Percentiles rank a stretch among this genome's conserved stretches.
Evolutionary conservation across 2,888 invertebrate genomes (phyloP).

Genomic region (Ganaspis brasiliensis): DNA sequence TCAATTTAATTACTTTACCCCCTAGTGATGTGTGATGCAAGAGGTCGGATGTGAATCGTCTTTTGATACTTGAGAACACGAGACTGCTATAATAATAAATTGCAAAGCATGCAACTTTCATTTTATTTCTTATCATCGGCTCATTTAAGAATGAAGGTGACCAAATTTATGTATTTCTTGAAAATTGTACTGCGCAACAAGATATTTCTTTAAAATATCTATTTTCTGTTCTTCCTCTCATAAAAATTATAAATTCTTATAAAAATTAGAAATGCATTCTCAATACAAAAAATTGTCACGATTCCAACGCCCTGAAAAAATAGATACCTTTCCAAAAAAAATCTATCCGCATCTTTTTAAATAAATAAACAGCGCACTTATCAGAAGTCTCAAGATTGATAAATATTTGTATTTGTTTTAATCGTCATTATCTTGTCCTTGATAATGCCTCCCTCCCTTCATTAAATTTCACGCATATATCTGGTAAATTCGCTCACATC

Average conservation of each 20-base stretch:
- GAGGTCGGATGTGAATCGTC: slow-evolving; percentile 64
- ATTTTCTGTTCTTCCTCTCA: too few relatives aligned
- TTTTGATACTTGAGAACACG: slow-evolving; percentile 68
- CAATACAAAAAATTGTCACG: too few relatives aligned
- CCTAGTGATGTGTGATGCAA: slow-evolving; percentile 75
- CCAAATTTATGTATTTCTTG: too few relatives aligned
- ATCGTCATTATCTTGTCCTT: slow-evolving; percentile 1
- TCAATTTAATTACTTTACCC: slow-evolving; percentile 75
- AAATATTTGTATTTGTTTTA: slow-evolving; percentile 2
- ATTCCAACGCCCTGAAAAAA: too few relatives aligned
- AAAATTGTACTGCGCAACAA: too few relatives aligned
- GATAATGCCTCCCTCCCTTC: not conserved
- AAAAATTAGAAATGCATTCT: not conserved
- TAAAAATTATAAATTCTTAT: not conserved
- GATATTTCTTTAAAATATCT: too few relatives aligned
- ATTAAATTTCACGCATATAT: not conserved
- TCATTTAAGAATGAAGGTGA: slow-evolving; percentile 17
- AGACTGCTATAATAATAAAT: slow-evolving; percentile 58
- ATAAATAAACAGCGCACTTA: not conserved
- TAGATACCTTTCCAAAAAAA: too few relatives aligned
- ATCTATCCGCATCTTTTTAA: too few relatives aligned
- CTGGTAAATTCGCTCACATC: not conserved
- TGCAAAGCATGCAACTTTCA: slow-evolving; percentile 18
- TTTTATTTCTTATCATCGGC: slow-evolving; percentile 26
- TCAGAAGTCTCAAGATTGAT: not conserved